Conservation (phyloP, 2,888 invertebrate species). For the Mimas tiliae region DNA sequence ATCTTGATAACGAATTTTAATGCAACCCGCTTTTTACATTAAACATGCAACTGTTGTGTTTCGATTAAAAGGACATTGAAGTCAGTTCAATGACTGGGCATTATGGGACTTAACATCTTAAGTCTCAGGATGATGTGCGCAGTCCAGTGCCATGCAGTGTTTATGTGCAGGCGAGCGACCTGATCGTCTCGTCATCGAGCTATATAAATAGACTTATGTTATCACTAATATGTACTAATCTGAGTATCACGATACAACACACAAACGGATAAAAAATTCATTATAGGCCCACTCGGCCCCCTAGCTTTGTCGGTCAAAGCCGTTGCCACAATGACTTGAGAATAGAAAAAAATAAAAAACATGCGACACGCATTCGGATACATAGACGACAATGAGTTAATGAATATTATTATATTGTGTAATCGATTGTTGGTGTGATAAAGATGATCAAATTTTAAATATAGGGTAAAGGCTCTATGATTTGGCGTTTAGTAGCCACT, state of each 20-base stretch:
- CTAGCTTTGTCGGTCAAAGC: slow-evolving; percentile 32
- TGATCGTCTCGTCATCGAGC: no score
- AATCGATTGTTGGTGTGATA: slow-evolving; percentile 14
- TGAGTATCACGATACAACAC: neutral
- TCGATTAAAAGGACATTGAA: no score
- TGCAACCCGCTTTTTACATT: no score
- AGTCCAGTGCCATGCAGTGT: no score
- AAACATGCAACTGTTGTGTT: no score
- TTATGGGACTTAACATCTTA: no score
- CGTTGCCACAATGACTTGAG: slow-evolving; percentile 31
- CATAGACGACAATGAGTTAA: slow-evolving; percentile 23
- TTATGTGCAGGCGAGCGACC: no score
- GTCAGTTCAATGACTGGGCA: no score
- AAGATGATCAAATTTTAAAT: neutral
- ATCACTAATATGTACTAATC: neutral
- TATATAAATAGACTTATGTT: no score
- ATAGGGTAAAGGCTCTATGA: neutral
- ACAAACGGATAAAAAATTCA: slow-evolving; percentile 15
- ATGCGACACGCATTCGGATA: slow-evolving; percentile 26
- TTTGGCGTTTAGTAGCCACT: neutral
- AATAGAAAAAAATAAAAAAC: slow-evolving; percentile 31
- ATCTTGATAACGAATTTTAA: no score
- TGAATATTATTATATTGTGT: slow-evolving; percentile 28
- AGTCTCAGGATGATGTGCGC: no score
- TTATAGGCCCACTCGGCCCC: slow-evolving; percentile 25